A percentile compares a stretch with the other conserved stretches of the same genome.
phyloP scores from a whole-genome alignment of 2,797 vertebrate species.

The Rallus crepitans region DNA sequence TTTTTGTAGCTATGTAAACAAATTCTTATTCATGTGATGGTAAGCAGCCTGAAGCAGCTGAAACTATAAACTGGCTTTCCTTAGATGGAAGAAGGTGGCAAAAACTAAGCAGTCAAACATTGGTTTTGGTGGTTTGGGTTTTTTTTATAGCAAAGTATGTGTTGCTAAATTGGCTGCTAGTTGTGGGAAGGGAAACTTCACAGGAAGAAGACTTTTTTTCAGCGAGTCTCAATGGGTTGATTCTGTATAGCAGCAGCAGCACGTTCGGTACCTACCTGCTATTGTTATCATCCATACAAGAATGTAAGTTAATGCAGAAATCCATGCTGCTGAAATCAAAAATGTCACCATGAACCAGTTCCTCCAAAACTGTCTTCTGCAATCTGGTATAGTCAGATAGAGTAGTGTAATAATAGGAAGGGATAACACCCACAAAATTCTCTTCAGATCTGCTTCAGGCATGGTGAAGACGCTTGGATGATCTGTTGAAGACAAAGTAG shows the following conservation, averaged over 20 bases:
- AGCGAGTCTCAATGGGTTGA: neutral
- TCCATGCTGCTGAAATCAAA: slow-evolving; percentile 96
- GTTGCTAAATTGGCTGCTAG: neutral
- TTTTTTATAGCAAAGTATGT: neutral
- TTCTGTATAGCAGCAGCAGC: neutral
- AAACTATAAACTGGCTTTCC: neutral
- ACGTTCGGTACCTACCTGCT: slow-evolving; percentile 83
- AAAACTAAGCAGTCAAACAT: neutral
- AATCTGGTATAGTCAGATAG: slow-evolving; percentile 91
- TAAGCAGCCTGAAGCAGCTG: neutral
- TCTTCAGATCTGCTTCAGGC: slow-evolving; percentile 90
- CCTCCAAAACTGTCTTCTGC: slow-evolving; percentile 92
- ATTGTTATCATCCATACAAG: slow-evolving; percentile 98
- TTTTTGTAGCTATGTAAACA: neutral
- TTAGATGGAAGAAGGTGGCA: neutral
- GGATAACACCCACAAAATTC: slow-evolving; percentile 94
- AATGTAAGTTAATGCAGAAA: slow-evolving; percentile 93
- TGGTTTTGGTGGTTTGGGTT: neutral
- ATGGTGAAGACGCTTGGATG: slow-evolving; percentile 88
- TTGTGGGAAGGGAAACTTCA: neutral
- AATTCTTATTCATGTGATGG: neutral
- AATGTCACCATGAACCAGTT: slow-evolving; percentile 93
- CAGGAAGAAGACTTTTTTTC: neutral
- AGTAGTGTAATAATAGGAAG: slow-evolving; percentile 89
- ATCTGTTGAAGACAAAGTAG: slow-evolving; percentile 76